These are phyloP conservation scores for Hydropsyche tenuis DNA, from an alignment of 1,140 invertebrate species.

Conservation along the genomic window DNA sequence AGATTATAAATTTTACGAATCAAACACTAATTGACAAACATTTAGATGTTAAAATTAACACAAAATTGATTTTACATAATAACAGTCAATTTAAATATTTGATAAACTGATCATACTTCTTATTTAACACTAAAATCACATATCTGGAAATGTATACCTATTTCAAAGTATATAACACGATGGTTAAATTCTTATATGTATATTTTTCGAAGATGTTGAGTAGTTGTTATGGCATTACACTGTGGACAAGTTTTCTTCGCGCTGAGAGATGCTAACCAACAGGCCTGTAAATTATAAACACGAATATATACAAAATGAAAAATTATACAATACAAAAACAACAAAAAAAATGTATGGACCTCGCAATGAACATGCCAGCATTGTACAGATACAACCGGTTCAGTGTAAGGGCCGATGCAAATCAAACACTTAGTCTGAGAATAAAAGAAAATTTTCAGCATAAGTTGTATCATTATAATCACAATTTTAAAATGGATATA, in stretches of 20 bases:
- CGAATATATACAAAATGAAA: neutral
- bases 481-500: neutral
- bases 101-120: no score
- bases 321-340: neutral
- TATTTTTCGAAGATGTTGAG: conserved; percentile 84
- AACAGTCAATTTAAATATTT: no score
- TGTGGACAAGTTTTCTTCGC: conserved; percentile 94
- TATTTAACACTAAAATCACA: no score
- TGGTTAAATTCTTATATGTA: conserved; percentile 58
- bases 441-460: conserved; percentile 17
- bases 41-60: neutral
- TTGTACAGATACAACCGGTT: conserved; percentile 91
- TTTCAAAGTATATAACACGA: neutral
- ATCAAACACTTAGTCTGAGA: conserved; percentile 79
- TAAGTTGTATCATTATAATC: neutral
- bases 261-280: conserved; percentile 89
- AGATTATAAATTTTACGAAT: no score
- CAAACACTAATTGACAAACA: neutral
- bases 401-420: conserved; percentile 84
- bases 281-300: conserved; percentile 62
- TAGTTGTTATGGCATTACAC: conserved; percentile 92
- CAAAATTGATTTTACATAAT: no score
- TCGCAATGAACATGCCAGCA: conserved; percentile 98
- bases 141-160: no score
- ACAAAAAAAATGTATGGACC: conserved; percentile 51